A percentile compares a stretch with the other conserved stretches of the same genome.
Evolutionary conservation across 2,888 invertebrate species (phyloP).

Genomic region (Cryptus armator): DNA sequence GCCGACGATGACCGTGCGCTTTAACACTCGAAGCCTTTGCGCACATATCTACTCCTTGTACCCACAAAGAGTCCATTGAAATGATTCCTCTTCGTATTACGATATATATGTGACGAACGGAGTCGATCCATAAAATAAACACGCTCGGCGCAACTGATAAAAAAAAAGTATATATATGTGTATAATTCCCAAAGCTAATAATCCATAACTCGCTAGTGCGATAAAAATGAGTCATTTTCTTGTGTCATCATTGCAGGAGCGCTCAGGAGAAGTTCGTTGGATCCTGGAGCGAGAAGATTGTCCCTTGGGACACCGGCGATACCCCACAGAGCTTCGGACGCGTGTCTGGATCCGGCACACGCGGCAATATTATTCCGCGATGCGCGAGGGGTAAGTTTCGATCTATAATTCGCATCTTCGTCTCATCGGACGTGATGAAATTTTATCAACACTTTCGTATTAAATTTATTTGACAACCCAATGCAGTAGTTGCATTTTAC

Average conservation of each 20-base stretch:
- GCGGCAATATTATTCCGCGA: constrained; percentile 96
- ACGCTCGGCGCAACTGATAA: constrained; percentile 39
- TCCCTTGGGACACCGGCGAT: constrained; percentile 89
- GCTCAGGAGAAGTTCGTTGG: constrained; percentile 91
- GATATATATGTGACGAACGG: constrained; percentile 20
- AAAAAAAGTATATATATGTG: constrained; percentile 5
- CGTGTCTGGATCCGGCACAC: constrained; percentile 94
- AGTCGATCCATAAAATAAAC: constrained; percentile 27
- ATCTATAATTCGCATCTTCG: not conserved
- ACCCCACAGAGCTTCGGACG: constrained; percentile 91
- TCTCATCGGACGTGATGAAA: not conserved
- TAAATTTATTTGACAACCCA: not conserved
- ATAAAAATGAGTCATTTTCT: not conserved
- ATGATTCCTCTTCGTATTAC: not conserved
- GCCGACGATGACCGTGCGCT: too few relatives aligned
- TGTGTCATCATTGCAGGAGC: constrained; percentile 88
- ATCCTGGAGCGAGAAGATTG: constrained; percentile 92
- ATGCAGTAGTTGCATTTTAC: not conserved
- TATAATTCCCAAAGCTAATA: not conserved
- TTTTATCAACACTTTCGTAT: not conserved
- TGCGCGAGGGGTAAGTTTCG: constrained; percentile 94
- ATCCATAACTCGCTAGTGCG: not conserved
- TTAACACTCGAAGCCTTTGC: too few relatives aligned
- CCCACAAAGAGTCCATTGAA: constrained; percentile 1
- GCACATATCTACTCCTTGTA: not conserved